These are phyloP conservation scores for Netelia virgata DNA, from an alignment of 2,888 invertebrate genomes.

Conservation along the genomic window DNA sequence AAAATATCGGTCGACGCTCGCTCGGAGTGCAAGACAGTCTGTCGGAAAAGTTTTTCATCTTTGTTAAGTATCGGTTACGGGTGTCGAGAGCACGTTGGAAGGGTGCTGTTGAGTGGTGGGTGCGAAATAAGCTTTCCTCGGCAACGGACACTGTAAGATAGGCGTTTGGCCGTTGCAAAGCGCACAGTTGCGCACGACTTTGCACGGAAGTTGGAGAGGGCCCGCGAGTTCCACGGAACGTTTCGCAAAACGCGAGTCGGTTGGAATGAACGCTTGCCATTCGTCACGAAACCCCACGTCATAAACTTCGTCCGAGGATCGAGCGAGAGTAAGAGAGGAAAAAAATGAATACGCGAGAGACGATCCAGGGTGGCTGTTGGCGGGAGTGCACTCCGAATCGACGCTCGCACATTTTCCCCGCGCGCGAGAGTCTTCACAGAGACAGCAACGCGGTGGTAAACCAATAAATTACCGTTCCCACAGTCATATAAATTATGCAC, in stretches of 20 bases:
- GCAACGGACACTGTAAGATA: not conserved
- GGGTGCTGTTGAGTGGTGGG: slow-evolving; percentile 3
- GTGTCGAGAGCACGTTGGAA: not conserved
- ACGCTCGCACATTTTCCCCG: slow-evolving; percentile 63
- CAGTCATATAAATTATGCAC: slow-evolving; percentile 67
- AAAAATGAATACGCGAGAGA: slow-evolving; percentile 31
- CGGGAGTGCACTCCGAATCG: slow-evolving; percentile 53
- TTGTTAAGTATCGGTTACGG: not conserved
- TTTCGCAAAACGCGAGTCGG: slow-evolving; percentile 34
- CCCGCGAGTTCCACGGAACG: not conserved
- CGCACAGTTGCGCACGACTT: slow-evolving; percentile 31
- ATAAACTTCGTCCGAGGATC: slow-evolving; percentile 60
- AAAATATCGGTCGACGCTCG: not conserved
- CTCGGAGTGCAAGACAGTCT: not conserved
- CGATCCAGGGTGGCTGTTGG: not conserved
- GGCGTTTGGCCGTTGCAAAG: slow-evolving; percentile 20
- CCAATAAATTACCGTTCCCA: slow-evolving; percentile 64
- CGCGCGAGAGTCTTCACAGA: slow-evolving; percentile 62
- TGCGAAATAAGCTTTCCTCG: slow-evolving; percentile 13
- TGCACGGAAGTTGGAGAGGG: slow-evolving; percentile 46
- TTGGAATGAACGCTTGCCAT: slow-evolving; percentile 61
- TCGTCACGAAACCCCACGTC: slow-evolving; percentile 64
- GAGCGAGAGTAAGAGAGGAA: slow-evolving; percentile 44
- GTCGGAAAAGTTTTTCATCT: slow-evolving; percentile 28
- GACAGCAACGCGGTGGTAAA: slow-evolving; percentile 64